phyloP scores from a whole-genome alignment of 2,797 vertebrate species.

The Sitta carolinensis region DNA sequence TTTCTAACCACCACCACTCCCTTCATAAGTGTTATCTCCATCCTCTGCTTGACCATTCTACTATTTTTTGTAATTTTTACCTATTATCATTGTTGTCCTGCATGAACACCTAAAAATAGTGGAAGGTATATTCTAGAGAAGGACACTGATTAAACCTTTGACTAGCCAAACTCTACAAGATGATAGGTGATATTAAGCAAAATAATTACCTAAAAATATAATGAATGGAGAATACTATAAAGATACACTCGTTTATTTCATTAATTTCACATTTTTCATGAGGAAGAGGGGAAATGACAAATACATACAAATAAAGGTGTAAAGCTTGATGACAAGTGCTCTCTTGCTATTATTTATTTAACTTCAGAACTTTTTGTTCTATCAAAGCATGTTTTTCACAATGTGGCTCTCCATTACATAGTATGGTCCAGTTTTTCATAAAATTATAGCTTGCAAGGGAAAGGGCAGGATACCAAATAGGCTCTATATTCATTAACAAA shows the following conservation, averaged over 20 bases:
- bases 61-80: not conserved
- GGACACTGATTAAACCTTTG: not conserved
- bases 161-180: not conserved
- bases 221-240: not conserved
- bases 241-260: not conserved
- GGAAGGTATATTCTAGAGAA: not conserved
- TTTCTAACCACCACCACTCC: not conserved
- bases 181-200: not conserved
- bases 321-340: not conserved
- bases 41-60: not conserved
- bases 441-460: not conserved
- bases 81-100: not conserved
- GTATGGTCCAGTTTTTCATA: not conserved
- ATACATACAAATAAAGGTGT: not conserved
- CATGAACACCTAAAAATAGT: not conserved
- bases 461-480: not conserved
- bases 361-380: not conserved
- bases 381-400: not conserved
- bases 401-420: not conserved
- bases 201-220: not conserved
- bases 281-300: not conserved
- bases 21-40: not conserved
- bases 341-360: not conserved
- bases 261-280: not conserved
- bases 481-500: not conserved